Conservation (phyloP, 2,888 invertebrate species). For the Omphaloscelis lunosa region DNA sequence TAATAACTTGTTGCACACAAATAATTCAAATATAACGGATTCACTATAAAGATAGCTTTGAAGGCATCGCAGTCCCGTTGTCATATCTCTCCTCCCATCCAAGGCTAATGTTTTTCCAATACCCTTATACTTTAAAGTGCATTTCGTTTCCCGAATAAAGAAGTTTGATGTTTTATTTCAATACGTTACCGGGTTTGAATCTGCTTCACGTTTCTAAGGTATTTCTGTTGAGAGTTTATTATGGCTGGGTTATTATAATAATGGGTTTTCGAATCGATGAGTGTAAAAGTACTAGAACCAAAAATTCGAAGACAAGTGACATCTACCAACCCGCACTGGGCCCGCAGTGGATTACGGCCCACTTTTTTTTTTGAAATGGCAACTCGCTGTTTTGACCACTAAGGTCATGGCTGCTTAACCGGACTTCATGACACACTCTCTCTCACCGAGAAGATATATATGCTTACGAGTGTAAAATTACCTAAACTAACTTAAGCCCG, state of each 20-base stretch:
- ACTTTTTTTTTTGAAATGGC: too few species aligned
- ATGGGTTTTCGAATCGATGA: constrained; percentile 40
- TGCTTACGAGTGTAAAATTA: not conserved
- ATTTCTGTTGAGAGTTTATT: constrained; percentile 35
- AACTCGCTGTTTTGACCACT: too few species aligned
- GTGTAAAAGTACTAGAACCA: not conserved
- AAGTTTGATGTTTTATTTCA: constrained; percentile 67
- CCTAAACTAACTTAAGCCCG: not conserved
- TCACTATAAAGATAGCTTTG: constrained; percentile 64
- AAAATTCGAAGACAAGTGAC: too few species aligned
- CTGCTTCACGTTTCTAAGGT: constrained; percentile 29
- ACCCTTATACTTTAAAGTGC: constrained; percentile 81
- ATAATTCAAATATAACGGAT: constrained; percentile 59
- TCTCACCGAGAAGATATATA: too few species aligned
- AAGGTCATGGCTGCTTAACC: too few species aligned
- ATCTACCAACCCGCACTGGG: too few species aligned
- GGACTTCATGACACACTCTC: too few species aligned
- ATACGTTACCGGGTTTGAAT: constrained; percentile 49
- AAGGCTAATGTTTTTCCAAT: constrained; percentile 88
- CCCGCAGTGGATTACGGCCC: too few species aligned
- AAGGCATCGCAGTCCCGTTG: constrained; percentile 70
- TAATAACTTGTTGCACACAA: constrained; percentile 66
- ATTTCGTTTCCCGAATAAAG: constrained; percentile 74
- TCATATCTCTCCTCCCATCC: constrained; percentile 78
- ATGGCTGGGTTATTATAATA: constrained; percentile 40